phyloP scores from a whole-genome alignment of 2,113 vertebrate species.

The Ondatra zibethicus region DNA sequence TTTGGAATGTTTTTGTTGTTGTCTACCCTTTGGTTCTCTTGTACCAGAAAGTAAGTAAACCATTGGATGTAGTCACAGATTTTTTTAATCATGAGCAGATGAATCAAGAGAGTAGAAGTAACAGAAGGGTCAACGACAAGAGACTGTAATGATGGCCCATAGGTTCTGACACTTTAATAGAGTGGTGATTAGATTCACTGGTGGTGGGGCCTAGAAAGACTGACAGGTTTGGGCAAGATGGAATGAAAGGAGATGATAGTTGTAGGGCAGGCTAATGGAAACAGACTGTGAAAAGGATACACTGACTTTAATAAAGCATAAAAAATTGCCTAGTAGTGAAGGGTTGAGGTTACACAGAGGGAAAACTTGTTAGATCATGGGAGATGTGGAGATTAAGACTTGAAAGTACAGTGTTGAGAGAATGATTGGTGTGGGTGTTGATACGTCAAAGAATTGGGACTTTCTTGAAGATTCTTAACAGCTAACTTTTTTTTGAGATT shows the following conservation, averaged over 20 bases:
- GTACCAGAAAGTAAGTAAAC: not conserved
- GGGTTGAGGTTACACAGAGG: not conserved
- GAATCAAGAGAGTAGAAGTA: not conserved
- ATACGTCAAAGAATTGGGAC: not conserved
- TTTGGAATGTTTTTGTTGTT: not conserved
- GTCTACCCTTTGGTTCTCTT: not conserved
- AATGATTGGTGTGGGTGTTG: not conserved
- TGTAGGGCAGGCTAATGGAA: not conserved
- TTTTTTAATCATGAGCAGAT: not conserved
- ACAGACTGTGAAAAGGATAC: not conserved
- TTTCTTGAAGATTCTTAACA: not conserved
- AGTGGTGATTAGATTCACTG: not conserved
- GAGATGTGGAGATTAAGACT: not conserved
- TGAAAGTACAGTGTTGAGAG: not conserved
- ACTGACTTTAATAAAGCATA: not conserved
- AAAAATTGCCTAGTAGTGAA: not conserved
- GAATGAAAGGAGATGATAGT: not conserved
- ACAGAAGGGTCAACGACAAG: not conserved
- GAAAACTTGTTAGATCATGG: not conserved
- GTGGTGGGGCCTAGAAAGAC: not conserved
- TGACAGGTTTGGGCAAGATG: constrained; percentile 5
- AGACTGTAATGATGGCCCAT: not conserved
- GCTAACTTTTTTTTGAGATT: not conserved
- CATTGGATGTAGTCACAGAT: not conserved
- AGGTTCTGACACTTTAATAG: not conserved